Conservation (phyloP, 92 coral and sea anemone species). For the Pocillopora meandrina region DNA sequence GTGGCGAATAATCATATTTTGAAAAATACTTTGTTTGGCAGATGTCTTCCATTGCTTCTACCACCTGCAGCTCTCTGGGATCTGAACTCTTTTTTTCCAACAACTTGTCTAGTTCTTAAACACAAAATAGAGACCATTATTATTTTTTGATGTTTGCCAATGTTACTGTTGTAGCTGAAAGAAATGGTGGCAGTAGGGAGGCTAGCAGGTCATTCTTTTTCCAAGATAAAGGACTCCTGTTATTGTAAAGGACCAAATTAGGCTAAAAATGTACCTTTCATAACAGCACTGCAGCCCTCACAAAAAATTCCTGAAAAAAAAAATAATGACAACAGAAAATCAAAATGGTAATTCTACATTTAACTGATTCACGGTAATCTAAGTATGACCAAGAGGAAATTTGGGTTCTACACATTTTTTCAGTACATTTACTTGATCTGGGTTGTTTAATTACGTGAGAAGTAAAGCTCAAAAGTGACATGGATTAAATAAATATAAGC, state of each 20-base stretch:
- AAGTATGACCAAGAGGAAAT: too few species aligned
- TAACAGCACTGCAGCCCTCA: constrained; percentile 89
- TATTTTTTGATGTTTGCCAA: background rate
- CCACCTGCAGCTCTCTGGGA: constrained; percentile 87
- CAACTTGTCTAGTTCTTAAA: constrained; percentile 77
- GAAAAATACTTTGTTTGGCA: constrained; percentile 83
- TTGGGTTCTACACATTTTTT: too few species aligned
- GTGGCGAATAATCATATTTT: constrained; percentile 87
- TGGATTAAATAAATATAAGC: too few species aligned
- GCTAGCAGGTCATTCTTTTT: too few species aligned
- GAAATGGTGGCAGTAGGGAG: background rate
- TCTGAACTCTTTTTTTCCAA: constrained; percentile 86
- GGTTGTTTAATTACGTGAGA: too few species aligned
- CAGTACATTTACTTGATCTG: too few species aligned
- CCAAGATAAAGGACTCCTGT: too few species aligned
- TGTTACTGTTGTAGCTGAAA: background rate
- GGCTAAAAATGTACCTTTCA: constrained; percentile 64
- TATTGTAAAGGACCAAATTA: too few species aligned
- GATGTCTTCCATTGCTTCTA: constrained; percentile 94
- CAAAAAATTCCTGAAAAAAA: constrained; percentile 55
- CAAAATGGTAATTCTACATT: background rate
- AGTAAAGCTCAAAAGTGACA: too few species aligned
- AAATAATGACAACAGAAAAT: background rate
- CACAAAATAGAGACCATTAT: background rate
- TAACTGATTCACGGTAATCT: too few species aligned